Base-by-base conservation (phyloP, 2,888 invertebrate genomes). In the Xylophagus ater region DNA sequence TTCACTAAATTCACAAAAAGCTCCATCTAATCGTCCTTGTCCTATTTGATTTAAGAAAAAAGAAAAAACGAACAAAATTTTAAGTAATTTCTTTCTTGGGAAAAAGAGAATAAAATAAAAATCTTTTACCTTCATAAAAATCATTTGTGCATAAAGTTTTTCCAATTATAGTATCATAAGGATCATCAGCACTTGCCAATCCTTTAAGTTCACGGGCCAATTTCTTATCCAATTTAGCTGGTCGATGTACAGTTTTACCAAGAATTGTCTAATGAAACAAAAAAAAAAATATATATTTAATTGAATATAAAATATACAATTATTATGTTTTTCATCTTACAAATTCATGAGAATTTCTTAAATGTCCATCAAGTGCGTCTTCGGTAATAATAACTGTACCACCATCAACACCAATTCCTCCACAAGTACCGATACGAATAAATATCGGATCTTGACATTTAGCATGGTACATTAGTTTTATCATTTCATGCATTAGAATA, bases 141-240 rank as follows among this genome's bases (percentile, higher is more conserved):
- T 97, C 97, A 57, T 89, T 83, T 8, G 96, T 87, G 67, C 96
- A 94, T 78, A 96, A 81, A 0, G 97, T 98, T 59, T 84, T 89
- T 32, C 97, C 98, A 34, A 75, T 73, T 25, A 89, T 75, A 0
- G 88, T 88, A 37, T 88, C 83, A 59, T 87, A 90, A 0, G 86
- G 87, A 58, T 88, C 85, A 52, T 83, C 81, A 36, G 59, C 62
- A 52, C 79, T 76, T 0, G 82, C 74, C 42, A 90, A 66, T 0
- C 74, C 73, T 54, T 81, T 78, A 35, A 98, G 65, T 54, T 93
- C 90, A 23, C 81, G 72, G 12, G 78, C 78, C 50, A 97, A 63
- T 40, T 81, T 76, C 51, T 74, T 74, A 61, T 97, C 93, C 47
- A 96, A 65, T 55, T 83, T 78, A 0, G 93, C 82, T 3, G 87